These are phyloP conservation scores for Triops cancriformis DNA, from an alignment of 1,140 invertebrate species.

Conservation along the genomic window DNA sequence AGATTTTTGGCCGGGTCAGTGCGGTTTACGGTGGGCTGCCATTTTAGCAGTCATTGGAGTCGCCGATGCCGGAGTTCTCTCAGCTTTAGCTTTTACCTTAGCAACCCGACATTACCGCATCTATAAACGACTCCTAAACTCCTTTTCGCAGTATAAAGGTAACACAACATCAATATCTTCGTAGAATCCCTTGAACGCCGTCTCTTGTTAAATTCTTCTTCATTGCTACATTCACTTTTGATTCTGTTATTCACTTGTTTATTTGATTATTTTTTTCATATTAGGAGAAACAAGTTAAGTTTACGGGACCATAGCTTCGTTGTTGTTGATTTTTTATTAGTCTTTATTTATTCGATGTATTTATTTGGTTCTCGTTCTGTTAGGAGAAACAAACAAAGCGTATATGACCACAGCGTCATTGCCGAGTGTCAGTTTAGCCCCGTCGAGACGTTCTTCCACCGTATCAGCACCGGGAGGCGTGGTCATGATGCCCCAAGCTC, in stretches of 20 bases:
- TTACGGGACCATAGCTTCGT: too few relatives aligned
- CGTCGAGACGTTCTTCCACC: neutral
- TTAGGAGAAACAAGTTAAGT: too few relatives aligned
- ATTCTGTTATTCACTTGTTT: neutral
- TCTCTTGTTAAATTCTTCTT: too few relatives aligned
- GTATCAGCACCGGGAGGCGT: neutral
- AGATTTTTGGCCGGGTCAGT: constrained; percentile 66
- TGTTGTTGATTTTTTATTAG: neutral
- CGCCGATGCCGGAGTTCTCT: constrained; percentile 78
- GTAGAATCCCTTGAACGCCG: too few relatives aligned
- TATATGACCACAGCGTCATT: neutral
- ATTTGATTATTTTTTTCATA: neutral
- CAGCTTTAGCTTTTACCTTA: constrained; percentile 85
- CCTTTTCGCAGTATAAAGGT: neutral
- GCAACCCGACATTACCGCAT: constrained; percentile 60
- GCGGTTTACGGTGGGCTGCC: constrained; percentile 89
- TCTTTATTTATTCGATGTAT: neutral
- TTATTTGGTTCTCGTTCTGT: neutral
- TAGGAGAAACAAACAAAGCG: neutral
- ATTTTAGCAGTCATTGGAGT: constrained; percentile 84
- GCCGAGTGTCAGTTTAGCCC: neutral
- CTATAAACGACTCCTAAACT: constrained; percentile 27
- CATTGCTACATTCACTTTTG: neutral
- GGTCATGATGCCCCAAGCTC: neutral
- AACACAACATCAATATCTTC: too few relatives aligned